Conservation (phyloP, 2,888 invertebrate genomes). For the Linnaemya vulpina region DNA sequence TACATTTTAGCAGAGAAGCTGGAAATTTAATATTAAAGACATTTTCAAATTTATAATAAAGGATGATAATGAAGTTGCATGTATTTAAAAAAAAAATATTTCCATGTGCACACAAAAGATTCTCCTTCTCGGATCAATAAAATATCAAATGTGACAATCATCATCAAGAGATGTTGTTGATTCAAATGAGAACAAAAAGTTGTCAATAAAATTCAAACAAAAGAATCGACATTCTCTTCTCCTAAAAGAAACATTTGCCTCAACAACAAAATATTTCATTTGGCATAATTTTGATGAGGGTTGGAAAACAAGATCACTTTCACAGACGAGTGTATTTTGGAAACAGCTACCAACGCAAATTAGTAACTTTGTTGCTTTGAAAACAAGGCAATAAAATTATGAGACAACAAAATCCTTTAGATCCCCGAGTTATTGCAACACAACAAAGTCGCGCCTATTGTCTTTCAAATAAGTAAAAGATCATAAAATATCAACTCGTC, state of each 20-base stretch:
- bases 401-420: constrained; percentile 60
- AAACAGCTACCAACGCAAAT: constrained; percentile 64
- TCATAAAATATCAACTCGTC: constrained; percentile 60
- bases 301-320: constrained; percentile 52
- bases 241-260: neutral
- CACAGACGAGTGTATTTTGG: constrained; percentile 17
- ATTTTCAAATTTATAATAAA: too few species aligned
- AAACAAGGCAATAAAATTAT: constrained; percentile 58
- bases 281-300: constrained; percentile 63
- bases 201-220: constrained; percentile 67
- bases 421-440: constrained; percentile 35
- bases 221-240: constrained; percentile 22
- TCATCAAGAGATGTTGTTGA: constrained; percentile 44
- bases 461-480: constrained; percentile 39
- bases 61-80: too few species aligned
- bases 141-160: constrained; percentile 67
- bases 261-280: constrained; percentile 26
- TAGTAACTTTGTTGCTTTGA: constrained; percentile 66
- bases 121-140: constrained; percentile 61
- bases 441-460: constrained; percentile 70
- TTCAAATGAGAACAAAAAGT: constrained; percentile 30
- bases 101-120: too few species aligned
- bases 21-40: neutral
- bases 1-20: neutral
- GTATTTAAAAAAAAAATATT: too few species aligned